Percentiles rank a stretch among this genome's conserved stretches.
Evolutionary conservation across 2,888 invertebrate species (phyloP).

Genomic region (Amblyteles armatorius): DNA sequence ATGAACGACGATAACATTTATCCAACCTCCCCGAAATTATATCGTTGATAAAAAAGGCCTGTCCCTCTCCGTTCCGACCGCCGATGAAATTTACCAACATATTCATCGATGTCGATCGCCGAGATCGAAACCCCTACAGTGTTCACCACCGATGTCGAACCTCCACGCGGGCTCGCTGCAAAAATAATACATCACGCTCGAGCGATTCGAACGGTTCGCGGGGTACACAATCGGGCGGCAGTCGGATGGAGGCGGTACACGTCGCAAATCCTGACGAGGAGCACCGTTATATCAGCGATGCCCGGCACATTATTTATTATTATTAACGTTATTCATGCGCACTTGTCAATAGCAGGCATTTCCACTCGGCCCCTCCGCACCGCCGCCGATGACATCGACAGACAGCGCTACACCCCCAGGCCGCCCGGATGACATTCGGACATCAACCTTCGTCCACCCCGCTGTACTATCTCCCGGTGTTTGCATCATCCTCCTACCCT

Average conservation of each 20-base stretch:
- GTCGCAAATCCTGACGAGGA: slow-evolving; percentile 6
- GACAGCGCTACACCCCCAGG: slow-evolving; percentile 53
- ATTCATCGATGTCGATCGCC: slow-evolving; percentile 1
- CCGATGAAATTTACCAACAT: background rate
- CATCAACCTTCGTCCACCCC: slow-evolving; percentile 42
- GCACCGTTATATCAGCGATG: slow-evolving; percentile 19
- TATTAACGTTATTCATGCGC: slow-evolving; percentile 80
- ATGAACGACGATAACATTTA: no score
- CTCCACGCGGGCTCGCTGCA: background rate
- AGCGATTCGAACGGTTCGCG: background rate
- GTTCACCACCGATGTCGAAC: background rate
- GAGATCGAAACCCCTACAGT: background rate
- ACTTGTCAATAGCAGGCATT: slow-evolving; percentile 82
- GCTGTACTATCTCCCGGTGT: background rate
- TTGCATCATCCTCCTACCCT: slow-evolving; percentile 34
- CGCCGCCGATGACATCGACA: slow-evolving; percentile 61
- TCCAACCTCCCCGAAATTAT: no score
- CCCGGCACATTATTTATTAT: slow-evolving; percentile 78
- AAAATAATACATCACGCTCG: slow-evolving; percentile 1
- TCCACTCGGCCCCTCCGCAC: slow-evolving; percentile 76
- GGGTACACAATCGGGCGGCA: background rate
- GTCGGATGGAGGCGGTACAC: background rate
- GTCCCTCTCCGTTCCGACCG: no score
- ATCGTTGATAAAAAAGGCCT: no score
- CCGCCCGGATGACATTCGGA: slow-evolving; percentile 54